Base-by-base conservation (phyloP, 2,113 vertebrate species). In the Myocastor coypus region DNA sequence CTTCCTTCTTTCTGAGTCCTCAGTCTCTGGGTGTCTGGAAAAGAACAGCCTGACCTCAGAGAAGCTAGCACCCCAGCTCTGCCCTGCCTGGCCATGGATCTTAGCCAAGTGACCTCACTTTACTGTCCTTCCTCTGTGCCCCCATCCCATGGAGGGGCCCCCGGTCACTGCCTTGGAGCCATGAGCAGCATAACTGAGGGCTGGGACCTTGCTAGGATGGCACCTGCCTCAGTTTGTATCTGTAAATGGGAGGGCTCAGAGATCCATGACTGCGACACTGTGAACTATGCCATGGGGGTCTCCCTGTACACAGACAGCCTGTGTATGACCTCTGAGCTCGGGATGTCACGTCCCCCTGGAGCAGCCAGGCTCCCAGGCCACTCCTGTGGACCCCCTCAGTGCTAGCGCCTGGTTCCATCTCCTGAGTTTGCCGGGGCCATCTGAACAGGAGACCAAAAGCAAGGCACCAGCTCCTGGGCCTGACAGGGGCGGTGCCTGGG, bases 401-500 rank as follows among this genome's bases (percentile, higher is more conserved):
- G 34, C 3, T 20, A n/a, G 68, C 19, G 34, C 34, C 16, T 16
- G 4, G 34, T n/a, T n/a, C 68, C 68, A 34, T 69, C 8, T 97
- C 96, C 89, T 68, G 0, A 16, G 97, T 90, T 52, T 96, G 96
- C 85, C 94, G 46, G 94, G 94, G 87, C 42, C 90, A 28, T 92
- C 94, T 95, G 97, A 97, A 97, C 78, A 63, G 0, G 0, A 80
- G 96, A 95, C 66, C 73, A 64, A 93, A 95, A 96, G 81, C 55
- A 64, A 78, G 95, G 61, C 4, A 24, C 17, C 55, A 78, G 68
- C 71, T 32, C 37, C 61, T 52, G 32, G 10, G 8, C 42, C 4
- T 28, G 37, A 52, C 7, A 1, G 59, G 69, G 57, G 28, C 9
- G 13, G 26, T 2, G 6, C 42, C 0, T 4, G 0, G 69, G 14